Percentiles rank a stretch among this genome's conserved stretches.
Evolutionary conservation across 2,113 vertebrate genomes (phyloP).

Genomic region (Hypanus sabinus): DNA sequence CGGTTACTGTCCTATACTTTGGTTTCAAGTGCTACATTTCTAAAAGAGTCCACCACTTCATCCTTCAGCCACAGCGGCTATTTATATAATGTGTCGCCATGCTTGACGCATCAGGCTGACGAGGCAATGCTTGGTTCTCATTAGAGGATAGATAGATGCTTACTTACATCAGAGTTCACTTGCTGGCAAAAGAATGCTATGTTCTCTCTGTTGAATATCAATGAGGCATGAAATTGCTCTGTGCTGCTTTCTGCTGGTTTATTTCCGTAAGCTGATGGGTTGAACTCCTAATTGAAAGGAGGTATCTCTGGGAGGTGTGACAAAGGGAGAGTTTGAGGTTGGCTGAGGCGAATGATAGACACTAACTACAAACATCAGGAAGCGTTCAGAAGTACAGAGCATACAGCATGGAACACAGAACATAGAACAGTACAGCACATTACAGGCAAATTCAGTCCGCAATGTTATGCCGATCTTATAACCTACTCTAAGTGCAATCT

Average conservation of each 20-base stretch:
- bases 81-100: not conserved
- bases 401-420: too few species aligned
- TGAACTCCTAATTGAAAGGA: not conserved
- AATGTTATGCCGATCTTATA: too few species aligned
- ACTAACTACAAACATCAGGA: too few species aligned
- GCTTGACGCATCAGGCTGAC: not conserved
- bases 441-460: too few species aligned
- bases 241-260: not conserved
- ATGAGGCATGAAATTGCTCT: not conserved
- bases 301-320: too few species aligned
- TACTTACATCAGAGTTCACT: not conserved
- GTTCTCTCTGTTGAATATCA: not conserved
- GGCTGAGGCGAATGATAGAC: too few species aligned
- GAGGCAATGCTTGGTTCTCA: not conserved
- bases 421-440: too few species aligned
- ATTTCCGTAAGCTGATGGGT: not conserved
- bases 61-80: not conserved
- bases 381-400: too few species aligned
- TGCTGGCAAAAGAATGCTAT: not conserved
- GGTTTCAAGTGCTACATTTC: not conserved
- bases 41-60: not conserved
- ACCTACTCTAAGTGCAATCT: too few species aligned
- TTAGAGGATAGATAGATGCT: not conserved
- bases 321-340: too few species aligned
- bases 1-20: constrained; percentile 6